These are phyloP conservation scores for Crotalus tigris DNA, from an alignment of 2,113 vertebrate species.

Conservation along the genomic window DNA sequence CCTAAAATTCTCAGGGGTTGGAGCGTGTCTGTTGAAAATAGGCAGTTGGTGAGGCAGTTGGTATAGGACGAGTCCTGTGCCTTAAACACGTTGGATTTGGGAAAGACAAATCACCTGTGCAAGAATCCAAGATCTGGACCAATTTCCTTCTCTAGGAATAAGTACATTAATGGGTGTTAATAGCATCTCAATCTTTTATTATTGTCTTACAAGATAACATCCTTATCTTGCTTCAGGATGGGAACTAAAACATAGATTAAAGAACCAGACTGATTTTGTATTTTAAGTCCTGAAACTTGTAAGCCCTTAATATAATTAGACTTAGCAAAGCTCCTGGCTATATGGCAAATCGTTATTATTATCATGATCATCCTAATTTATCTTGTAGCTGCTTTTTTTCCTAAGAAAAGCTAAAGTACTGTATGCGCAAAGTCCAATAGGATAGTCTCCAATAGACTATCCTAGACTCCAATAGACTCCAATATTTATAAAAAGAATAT, in stretches of 20 bases:
- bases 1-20: neutral
- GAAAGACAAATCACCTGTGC: neutral
- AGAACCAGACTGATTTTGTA: neutral
- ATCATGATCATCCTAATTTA: neutral
- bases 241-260: neutral
- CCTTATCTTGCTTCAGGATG: neutral
- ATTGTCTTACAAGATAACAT: neutral
- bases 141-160: neutral
- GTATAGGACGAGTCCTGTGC: neutral
- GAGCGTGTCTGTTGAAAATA: neutral
- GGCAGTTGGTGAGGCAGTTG: neutral
- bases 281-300: neutral
- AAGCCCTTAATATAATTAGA: neutral
- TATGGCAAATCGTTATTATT: neutral
- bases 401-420: neutral
- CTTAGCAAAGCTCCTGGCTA: neutral
- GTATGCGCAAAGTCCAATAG: neutral
- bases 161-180: no score
- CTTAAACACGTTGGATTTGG: neutral
- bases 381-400: neutral
- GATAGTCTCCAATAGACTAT: neutral
- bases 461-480: neutral
- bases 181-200: neutral
- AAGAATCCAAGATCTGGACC: neutral
- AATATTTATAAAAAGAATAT: neutral